A percentile compares a stretch with the other conserved stretches of the same genome.
phyloP scores from a whole-genome alignment of 2,113 vertebrate genomes.

The Halcyon senegalensis region DNA sequence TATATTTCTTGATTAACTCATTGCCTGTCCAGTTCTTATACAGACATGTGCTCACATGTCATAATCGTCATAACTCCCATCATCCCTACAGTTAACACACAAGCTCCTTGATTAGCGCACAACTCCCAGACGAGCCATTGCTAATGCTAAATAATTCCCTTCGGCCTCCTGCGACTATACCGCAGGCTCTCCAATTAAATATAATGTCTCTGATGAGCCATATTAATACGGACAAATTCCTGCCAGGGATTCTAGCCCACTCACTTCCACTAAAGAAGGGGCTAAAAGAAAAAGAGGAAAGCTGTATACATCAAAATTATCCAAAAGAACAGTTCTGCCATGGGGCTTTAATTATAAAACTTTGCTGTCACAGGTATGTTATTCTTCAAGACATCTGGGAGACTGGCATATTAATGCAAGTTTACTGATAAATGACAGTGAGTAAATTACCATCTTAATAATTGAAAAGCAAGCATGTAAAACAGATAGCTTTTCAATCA shows the following conservation, averaged over 20 bases:
- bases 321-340: not conserved
- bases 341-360: conserved; percentile 17
- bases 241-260: conserved; percentile 73
- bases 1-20: conserved; percentile 94
- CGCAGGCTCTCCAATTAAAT: conserved; percentile 86
- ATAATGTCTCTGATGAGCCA: conserved; percentile 82
- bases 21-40: conserved; percentile 91
- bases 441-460: conserved; percentile 48
- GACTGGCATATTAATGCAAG: not conserved
- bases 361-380: not conserved
- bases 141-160: conserved; percentile 91
- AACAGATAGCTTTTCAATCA: conserved; percentile 41
- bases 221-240: conserved; percentile 81
- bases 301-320: conserved; percentile 13
- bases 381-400: not conserved
- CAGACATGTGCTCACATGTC: conserved; percentile 96
- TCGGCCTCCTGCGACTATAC: conserved; percentile 84
- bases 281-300: conserved; percentile 36
- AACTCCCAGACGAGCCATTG: conserved; percentile 87
- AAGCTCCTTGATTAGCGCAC: conserved; percentile 89
- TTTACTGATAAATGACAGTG: not conserved
- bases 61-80: conserved; percentile 94
- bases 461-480: conserved; percentile 49
- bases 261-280: conserved; percentile 62
- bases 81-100: conserved; percentile 84